Evolutionary conservation across 2,113 vertebrate species (phyloP).

Genomic region (Gila orcuttii): DNA sequence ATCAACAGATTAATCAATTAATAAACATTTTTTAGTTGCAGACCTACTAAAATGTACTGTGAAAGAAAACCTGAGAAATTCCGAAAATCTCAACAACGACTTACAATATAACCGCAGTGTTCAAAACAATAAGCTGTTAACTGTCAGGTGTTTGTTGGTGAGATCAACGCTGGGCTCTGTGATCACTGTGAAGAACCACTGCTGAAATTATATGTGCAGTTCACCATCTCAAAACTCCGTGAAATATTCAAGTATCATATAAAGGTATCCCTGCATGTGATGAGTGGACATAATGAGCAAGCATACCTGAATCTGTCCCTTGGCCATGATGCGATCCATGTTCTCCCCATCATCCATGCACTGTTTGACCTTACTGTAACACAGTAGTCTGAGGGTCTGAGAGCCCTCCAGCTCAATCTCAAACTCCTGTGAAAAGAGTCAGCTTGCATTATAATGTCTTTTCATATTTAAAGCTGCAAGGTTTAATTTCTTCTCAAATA

Average conservation of each 20-base stretch:
- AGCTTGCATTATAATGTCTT: constrained; percentile 2
- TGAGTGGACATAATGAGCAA: neutral
- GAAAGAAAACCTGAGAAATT: neutral
- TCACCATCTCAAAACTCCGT: neutral
- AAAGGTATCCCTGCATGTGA: neutral
- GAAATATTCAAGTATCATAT: neutral
- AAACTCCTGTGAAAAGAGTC: constrained; percentile 83
- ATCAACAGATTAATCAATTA: neutral
- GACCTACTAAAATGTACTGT: neutral
- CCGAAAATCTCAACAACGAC: neutral
- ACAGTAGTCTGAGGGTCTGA: constrained; percentile 92
- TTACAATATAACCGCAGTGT: neutral
- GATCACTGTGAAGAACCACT: neutral
- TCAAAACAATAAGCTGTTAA: neutral
- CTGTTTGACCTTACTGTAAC: constrained; percentile 89
- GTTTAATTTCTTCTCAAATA: neutral
- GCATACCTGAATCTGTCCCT: constrained; percentile 91
- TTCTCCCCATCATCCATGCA: constrained; percentile 90
- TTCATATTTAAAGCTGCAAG: neutral
- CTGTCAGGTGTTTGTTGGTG: neutral
- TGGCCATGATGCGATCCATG: constrained; percentile 91
- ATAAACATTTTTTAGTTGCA: neutral
- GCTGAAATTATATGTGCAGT: neutral
- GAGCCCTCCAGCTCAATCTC: constrained; percentile 99
- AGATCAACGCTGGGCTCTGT: neutral